Base-by-base conservation (phyloP, 2,888 invertebrate species). In the Ernsta delagoae region DNA sequence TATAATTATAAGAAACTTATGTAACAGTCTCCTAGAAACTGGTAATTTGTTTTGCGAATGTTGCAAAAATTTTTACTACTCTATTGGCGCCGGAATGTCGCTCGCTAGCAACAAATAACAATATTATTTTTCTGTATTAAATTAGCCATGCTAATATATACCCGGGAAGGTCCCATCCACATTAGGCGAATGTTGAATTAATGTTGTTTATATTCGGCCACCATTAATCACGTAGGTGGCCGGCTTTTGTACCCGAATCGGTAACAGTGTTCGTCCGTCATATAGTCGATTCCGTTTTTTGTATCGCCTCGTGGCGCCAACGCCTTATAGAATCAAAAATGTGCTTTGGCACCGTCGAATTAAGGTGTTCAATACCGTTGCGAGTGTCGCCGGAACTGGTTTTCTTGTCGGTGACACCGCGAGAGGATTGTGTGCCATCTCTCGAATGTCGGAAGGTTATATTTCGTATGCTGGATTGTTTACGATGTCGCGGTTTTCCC, bases 401-500 rank as follows among this genome's bases (percentile, higher is more conserved):
- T 69, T 59, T 59, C 24, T 53, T 8, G 53, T 34, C 50, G 41
- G 68, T 70, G 59, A 59, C 70, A 7, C 12, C 41, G 70, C 63
- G 59, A 71, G 50, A 61, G 57, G 72, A 75, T 70, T 71, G 60
- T 71, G 65, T 65, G 48, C 71, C 70, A 67, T 80, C 73, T 74
- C 62, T 66, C 65, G 12, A 63, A 59, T 56, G 71, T 61, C 43
- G 62, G 77, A 80, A 79, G 78, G 80, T 75, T 74, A 75, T 73
- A 75, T 78, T 78, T 80, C 77, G 79, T 57, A 61, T 74, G 57
- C 53, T 24, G 31, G 24, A 11, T 16, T 34, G n/a, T 60, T 60
- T 68, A 57, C 62, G 69, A 50, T 69, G 69, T 78, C 73, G 79
- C 81, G 90, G 90, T 84, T 89, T 88, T 89, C 83, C 87, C 90